phyloP scores from a whole-genome alignment of 2,888 invertebrate species.

The Rhingia campestris region DNA sequence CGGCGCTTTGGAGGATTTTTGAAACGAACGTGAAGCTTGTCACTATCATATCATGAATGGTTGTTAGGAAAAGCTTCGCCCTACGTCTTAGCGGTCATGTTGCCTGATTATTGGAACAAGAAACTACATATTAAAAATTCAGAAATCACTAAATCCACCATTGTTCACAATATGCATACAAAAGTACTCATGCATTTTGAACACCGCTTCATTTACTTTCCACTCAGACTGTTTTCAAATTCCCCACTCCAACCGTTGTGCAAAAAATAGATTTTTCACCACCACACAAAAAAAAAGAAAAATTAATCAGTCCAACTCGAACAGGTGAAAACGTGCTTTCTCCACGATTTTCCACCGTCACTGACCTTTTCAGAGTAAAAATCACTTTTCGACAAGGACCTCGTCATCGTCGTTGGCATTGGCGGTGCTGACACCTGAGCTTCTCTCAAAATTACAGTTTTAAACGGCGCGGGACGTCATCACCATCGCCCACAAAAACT shows the following conservation, averaged over 20 bases:
- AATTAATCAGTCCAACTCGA: conserved; percentile 63
- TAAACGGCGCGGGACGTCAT: conserved; percentile 24
- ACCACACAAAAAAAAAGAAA: conserved; percentile 13
- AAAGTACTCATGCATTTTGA: too few species aligned
- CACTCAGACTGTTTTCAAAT: conserved; percentile 10
- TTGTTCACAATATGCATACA: too few species aligned
- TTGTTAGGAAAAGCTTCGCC: too few species aligned
- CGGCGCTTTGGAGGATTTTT: too few species aligned
- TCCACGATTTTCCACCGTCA: conserved; percentile 16
- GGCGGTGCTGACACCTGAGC: conserved; percentile 33
- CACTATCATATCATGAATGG: too few species aligned
- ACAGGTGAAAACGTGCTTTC: conserved; percentile 63
- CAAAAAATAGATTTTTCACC: conserved; percentile 8
- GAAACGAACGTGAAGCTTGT: too few species aligned
- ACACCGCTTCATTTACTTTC: background rate
- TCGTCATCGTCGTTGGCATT: conserved; percentile 6
- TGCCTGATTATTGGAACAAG: too few species aligned
- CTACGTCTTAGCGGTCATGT: too few species aligned
- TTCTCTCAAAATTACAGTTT: conserved; percentile 29
- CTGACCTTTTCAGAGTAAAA: conserved; percentile 61
- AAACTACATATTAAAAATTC: too few species aligned
- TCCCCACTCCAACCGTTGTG: conserved; percentile 5
- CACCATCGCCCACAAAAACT: conserved; percentile 46
- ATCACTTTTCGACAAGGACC: conserved; percentile 59
- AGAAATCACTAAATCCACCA: too few species aligned